Conservation (phyloP, 2,113 vertebrate genomes). For the Oncorhynchus keta region DNA sequence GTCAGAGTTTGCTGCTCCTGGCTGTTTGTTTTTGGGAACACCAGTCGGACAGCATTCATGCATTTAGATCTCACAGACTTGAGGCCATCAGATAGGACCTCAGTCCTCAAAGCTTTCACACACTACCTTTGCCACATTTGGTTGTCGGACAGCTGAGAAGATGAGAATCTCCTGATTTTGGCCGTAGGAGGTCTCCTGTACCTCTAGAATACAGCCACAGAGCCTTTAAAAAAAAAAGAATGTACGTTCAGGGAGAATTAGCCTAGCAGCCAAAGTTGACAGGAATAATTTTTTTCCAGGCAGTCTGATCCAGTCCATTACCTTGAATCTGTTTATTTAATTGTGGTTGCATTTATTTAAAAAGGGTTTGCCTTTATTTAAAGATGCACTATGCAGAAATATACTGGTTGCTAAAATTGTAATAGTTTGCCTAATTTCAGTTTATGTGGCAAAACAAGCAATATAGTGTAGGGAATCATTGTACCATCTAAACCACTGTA, state of each 20-base stretch:
- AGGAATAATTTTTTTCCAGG: not conserved
- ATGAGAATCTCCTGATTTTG: not conserved
- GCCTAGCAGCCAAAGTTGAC: slow-evolving; percentile 7
- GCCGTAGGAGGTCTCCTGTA: not conserved
- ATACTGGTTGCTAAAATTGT: too few species aligned
- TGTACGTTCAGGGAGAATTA: not conserved
- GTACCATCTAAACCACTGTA: too few species aligned
- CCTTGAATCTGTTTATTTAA: slow-evolving; percentile 16
- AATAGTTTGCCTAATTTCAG: too few species aligned
- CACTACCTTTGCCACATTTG: slow-evolving; percentile 37
- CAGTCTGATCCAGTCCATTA: slow-evolving; percentile 9
- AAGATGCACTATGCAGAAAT: too few species aligned
- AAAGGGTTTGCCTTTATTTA: too few species aligned
- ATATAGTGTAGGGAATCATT: too few species aligned
- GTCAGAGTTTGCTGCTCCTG: slow-evolving; percentile 38
- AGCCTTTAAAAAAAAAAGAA: too few species aligned
- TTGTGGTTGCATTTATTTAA: slow-evolving; percentile 1
- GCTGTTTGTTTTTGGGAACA: slow-evolving; percentile 50
- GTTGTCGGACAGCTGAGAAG: not conserved
- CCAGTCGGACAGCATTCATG: slow-evolving; percentile 28
- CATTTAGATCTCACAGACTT: slow-evolving; percentile 4
- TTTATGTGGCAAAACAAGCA: too few species aligned
- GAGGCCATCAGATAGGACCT: slow-evolving; percentile 28
- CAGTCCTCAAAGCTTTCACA: slow-evolving; percentile 6
- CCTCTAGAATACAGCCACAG: not conserved